phyloP scores from a whole-genome alignment of 2,888 invertebrate genomes.

The Drosophila tripunctata region DNA sequence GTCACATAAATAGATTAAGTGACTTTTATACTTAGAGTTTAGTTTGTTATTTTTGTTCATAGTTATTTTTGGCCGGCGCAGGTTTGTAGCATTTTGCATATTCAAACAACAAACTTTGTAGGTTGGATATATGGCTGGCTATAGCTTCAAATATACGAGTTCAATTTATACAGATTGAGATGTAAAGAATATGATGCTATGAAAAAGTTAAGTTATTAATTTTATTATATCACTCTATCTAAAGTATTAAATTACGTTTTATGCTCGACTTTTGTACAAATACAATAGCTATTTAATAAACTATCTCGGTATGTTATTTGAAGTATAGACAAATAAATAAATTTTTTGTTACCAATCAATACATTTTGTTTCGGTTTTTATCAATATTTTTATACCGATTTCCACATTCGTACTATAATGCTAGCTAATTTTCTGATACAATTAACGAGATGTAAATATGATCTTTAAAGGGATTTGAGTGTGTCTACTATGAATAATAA shows the following conservation, averaged over 20 bases:
- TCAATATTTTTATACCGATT: background rate
- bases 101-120: conserved; percentile 71
- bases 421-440: conserved; percentile 13
- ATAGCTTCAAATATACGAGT: conserved; percentile 75
- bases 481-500: background rate
- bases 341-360: conserved; percentile 13
- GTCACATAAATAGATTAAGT: conserved; percentile 39
- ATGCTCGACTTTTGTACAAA: conserved; percentile 25
- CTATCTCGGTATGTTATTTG: conserved; percentile 13
- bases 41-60: conserved; percentile 44
- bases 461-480: too few species aligned
- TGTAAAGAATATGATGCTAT: conserved; percentile 38
- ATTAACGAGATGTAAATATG: background rate
- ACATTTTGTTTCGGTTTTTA: conserved; percentile 12
- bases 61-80: conserved; percentile 81
- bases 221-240: conserved; percentile 22
- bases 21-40: conserved; percentile 69
- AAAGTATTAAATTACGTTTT: conserved; percentile 28
- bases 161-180: conserved; percentile 63
- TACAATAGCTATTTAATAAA: conserved; percentile 39
- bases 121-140: conserved; percentile 71
- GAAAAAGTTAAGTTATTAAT: conserved; percentile 34
- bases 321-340: conserved; percentile 22
- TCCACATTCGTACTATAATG: background rate
- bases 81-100: conserved; percentile 80